phyloP scores from a whole-genome alignment of 1,140 invertebrate genomes.

The Zaprionus taronus region DNA sequence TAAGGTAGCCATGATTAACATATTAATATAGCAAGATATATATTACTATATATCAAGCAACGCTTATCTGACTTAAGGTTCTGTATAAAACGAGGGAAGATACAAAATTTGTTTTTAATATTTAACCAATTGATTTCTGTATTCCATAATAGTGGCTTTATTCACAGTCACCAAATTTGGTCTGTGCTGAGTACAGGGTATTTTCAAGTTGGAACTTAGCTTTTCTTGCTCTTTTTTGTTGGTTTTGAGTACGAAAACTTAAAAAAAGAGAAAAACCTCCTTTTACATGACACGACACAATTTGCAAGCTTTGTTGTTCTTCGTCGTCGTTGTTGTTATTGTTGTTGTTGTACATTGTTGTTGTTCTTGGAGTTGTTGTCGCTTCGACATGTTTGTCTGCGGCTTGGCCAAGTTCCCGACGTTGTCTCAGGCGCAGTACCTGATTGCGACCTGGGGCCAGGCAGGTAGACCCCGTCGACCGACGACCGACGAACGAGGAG shows the following conservation, averaged over 20 bases:
- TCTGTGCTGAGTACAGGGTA: neutral
- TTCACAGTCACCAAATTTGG: neutral
- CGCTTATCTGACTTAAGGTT: too few species aligned
- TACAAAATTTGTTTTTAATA: too few species aligned
- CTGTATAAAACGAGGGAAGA: too few species aligned
- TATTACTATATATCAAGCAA: too few species aligned
- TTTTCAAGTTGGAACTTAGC: neutral
- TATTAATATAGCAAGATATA: too few species aligned
- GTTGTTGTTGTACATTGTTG: constrained; percentile 31
- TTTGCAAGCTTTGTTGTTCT: constrained; percentile 66
- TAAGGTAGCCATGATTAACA: neutral
- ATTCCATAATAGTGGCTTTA: too few species aligned
- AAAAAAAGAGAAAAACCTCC: constrained; percentile 48
- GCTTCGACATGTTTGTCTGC: constrained; percentile 78
- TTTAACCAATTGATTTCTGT: too few species aligned
- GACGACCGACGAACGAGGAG: constrained; percentile 4
- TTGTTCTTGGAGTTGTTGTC: constrained; percentile 45
- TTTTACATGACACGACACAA: constrained; percentile 80
- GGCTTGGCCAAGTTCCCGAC: constrained; percentile 49
- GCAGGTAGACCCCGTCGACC: constrained; percentile 27
- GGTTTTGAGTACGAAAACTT: constrained; percentile 44
- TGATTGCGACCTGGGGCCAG: constrained; percentile 24
- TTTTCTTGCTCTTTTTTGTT: constrained; percentile 13
- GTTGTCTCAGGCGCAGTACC: constrained; percentile 18
- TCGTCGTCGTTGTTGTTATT: constrained; percentile 12